Base-by-base conservation (phyloP, 2,113 vertebrate genomes). In the Aldabrachelys gigantea region DNA sequence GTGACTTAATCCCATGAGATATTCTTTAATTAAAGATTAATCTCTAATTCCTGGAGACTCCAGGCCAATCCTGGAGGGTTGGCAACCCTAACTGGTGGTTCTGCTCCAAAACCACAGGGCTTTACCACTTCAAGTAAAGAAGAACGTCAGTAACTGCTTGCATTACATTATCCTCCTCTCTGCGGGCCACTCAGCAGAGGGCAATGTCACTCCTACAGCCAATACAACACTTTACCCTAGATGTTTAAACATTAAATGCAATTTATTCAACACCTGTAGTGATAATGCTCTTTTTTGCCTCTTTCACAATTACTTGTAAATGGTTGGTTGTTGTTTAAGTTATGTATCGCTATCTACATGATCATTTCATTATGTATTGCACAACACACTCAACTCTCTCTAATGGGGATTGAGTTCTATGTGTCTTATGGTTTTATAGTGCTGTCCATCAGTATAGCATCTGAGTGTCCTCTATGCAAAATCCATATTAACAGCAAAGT, bases 81-180 rank as follows among this genome's bases (percentile, higher is more conserved):
- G 52, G 17, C 17, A 52, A 54, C 53, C 8, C 53, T 54, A 54
- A 9, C 16, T 8, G 38, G 11, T 78, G 25, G 9, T 52, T 87
- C 31, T 80, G 8, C 44, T 47, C 75, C 92, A 50, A 80, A 91
- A 86, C 10, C 16, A 56, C 52, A 38, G 5, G 19, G 29, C 4
- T 75, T 14, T 80, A 56, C 9, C n/a, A 52, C 16, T 56, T 80
- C 44, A 81, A 11, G 49, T 13, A 19, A 85, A 1, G 1, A 52
- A 57, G 4, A 76, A 24, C 38, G 9, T 80, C 72, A 44, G 16
- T 2, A 72, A 75, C 53, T 89, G 56, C 62, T 87, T 38, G 8
- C 44, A n/a, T 1, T 31, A 5, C 29, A 13, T 27, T 69, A n/a
- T 19, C 35, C 56, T 4, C 35, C 54, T 13, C 1, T 0, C 38